Evolutionary conservation across 2,888 invertebrate species (phyloP), one percentile per base, ranked within the genome.

Genomic region (Caenorhabditis wallacei): DNA sequence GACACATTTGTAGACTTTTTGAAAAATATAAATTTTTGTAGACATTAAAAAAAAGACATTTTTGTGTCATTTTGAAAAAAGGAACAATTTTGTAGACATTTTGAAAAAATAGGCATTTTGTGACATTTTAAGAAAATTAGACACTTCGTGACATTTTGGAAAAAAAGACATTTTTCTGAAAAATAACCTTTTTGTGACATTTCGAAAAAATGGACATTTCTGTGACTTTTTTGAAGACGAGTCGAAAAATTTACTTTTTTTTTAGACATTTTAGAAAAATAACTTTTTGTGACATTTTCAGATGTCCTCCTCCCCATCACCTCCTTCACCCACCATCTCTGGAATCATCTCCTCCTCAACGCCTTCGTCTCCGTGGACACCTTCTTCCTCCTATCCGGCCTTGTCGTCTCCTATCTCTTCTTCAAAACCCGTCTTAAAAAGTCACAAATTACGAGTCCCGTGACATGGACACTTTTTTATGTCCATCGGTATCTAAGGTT

Each of bases 331-430:
- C 18, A 54, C 10, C 53, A 51, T 8, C 37, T 75, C 24, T 81
- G 80, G 80, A 82, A 82, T 46, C 82, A 82, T 37, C 18, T 82
- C 3, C 22, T 86, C 3, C 61, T 76, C 40, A 88, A 87, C 66
- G 84, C 87, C 16, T 76, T 83, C 51, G 66, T 86, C 46, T 79
- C 87, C n/a, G 89, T 89, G 0, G 89, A 89, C 66, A 84, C 89
- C 0, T 89, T 89, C 74, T 89, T 89, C 71, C 72, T 88, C 30
- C 54, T 88, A 16, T 86, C 88, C 10, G 89, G 89, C 16, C 53
- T 88, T 24, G 82, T 89, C 10, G 80, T 89, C 1, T 22, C 88
- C 8, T 89, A 86, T 56, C 35, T 88, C 20, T 88, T 88, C 72
- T 89, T 89, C 74, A 87, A 85, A 63, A 43, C 61, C 0, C 35